Base-by-base conservation (phyloP, 1,140 invertebrate species). In the Chelonus insularis region DNA sequence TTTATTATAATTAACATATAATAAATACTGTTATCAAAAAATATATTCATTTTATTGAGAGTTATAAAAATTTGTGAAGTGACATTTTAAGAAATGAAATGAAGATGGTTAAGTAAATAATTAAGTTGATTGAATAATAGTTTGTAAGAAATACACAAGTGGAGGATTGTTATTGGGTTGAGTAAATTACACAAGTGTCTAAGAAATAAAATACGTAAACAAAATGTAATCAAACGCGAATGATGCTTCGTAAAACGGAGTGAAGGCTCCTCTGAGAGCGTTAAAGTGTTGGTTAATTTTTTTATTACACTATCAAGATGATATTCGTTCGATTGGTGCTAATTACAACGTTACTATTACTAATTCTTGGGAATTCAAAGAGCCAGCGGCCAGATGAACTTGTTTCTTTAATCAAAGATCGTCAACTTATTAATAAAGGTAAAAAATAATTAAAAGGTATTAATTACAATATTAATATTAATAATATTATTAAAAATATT, bases 401-500 rank as follows among this genome's bases (percentile, higher is more conserved):
- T 60, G 52, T 54, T 32, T 45, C 55, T 32, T 58, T 52, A 36
- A 56, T 39, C 50, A 60, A 54, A 29, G 67, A 64, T 45, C 64
- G 56, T 5, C 65, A 62, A 18, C 54, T 45, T 41, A 16, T 64
- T 45, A 64, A 71, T 50, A 71, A 62, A 73, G 71, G 71, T 73
- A 7, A 52, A 51, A 37, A n/a, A n/a, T n/a, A n/a, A n/a, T n/a
- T n/a, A n/a, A n/a, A n/a, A n/a, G n/a, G n/a, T n/a, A n/a, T n/a
- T n/a, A n/a, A n/a, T n/a, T n/a, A n/a, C n/a, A n/a, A n/a, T n/a
- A n/a, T n/a, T n/a, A n/a, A n/a, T n/a, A n/a, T n/a, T n/a, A n/a
- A n/a, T n/a, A n/a, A n/a, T n/a, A n/a, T n/a, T n/a, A n/a, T n/a
- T n/a, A n/a, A n/a, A n/a, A n/a, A n/a, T n/a, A n/a, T 11, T 29